Evolutionary conservation across 1,140 invertebrate species (phyloP).

Genomic region (Aphaenogaster ashmeadi): DNA sequence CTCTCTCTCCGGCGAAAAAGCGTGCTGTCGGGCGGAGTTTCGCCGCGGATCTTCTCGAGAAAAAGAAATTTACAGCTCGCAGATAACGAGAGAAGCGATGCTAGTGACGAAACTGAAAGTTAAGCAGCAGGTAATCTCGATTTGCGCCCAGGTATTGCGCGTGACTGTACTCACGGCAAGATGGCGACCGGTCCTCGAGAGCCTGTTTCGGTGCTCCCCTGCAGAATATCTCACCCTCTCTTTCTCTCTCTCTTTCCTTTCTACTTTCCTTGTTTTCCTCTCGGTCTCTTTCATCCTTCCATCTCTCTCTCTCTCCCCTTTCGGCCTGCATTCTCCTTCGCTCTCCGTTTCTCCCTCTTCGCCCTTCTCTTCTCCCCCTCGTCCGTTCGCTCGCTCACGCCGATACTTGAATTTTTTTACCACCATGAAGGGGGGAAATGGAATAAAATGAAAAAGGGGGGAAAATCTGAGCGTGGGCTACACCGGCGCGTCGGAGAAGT

Average conservation of each 20-base stretch:
- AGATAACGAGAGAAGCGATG: background rate
- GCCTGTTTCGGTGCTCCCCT: conserved; percentile 80
- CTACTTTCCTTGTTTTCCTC: conserved; percentile 63
- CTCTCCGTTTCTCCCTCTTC: conserved; percentile 25
- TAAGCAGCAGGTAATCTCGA: conserved; percentile 63
- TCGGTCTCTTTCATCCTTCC: conserved; percentile 49
- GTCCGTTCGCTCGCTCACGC: conserved; percentile 68
- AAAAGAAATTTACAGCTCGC: background rate
- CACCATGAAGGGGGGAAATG: conserved; percentile 77
- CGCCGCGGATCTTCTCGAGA: background rate
- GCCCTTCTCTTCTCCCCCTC: conserved; percentile 46
- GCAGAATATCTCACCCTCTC: conserved; percentile 65
- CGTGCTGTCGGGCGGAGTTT: background rate
- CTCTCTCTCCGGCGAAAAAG: background rate
- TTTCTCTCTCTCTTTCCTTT: conserved; percentile 53
- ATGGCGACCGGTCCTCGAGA: conserved; percentile 82
- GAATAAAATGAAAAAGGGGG: conserved; percentile 77
- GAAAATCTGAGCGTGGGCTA: conserved; percentile 76
- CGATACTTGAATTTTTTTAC: conserved; percentile 79
- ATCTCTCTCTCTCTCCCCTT: conserved; percentile 40
- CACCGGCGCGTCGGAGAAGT: conserved; percentile 60
- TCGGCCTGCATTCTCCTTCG: conserved; percentile 61
- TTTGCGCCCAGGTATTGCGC: conserved; percentile 77
- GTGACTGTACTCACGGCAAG: conserved; percentile 82
- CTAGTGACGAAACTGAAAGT: conserved; percentile 5